Evolutionary conservation across 2,888 invertebrate species (phyloP).

Genomic region (Trachelus iudaicus): DNA sequence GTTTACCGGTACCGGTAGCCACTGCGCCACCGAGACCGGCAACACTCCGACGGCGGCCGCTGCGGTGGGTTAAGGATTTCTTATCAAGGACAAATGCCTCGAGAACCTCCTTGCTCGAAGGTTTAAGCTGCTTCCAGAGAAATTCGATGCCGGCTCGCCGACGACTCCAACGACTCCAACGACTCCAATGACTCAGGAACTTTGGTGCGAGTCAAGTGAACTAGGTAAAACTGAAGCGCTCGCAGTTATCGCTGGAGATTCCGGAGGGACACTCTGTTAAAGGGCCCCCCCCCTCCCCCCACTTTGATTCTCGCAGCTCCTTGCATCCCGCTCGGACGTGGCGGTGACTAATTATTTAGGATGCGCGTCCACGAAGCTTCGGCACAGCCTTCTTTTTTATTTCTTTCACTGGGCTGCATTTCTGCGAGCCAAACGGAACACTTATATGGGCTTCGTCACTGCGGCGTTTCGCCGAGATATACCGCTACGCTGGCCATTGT

Average conservation of each 20-base stretch:
- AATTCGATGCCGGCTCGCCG: too few species aligned
- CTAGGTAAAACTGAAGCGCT: background rate
- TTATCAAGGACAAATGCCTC: constrained; percentile 47
- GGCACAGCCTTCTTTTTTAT: constrained; percentile 38
- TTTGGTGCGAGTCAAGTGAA: background rate
- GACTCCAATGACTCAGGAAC: too few species aligned
- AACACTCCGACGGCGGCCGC: too few species aligned
- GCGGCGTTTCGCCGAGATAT: constrained; percentile 55
- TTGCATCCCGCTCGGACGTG: constrained; percentile 37
- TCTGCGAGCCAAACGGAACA: constrained; percentile 62
- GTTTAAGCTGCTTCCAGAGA: constrained; percentile 2
- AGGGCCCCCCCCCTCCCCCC: background rate
- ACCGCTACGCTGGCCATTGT: constrained; percentile 62
- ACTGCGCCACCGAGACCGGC: background rate
- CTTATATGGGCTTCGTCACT: constrained; percentile 65
- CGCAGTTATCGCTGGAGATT: constrained; percentile 1
- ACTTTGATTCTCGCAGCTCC: background rate
- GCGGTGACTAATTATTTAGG: constrained; percentile 64
- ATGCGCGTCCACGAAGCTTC: constrained; percentile 43
- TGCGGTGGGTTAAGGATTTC: constrained; percentile 28
- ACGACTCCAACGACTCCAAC: too few species aligned
- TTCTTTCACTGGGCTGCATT: constrained; percentile 55
- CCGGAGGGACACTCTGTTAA: background rate
- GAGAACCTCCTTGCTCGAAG: constrained; percentile 12
- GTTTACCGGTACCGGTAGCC: constrained; percentile 32